Base-by-base conservation (phyloP, 2,888 invertebrate species). In the Gibbula magus region DNA sequence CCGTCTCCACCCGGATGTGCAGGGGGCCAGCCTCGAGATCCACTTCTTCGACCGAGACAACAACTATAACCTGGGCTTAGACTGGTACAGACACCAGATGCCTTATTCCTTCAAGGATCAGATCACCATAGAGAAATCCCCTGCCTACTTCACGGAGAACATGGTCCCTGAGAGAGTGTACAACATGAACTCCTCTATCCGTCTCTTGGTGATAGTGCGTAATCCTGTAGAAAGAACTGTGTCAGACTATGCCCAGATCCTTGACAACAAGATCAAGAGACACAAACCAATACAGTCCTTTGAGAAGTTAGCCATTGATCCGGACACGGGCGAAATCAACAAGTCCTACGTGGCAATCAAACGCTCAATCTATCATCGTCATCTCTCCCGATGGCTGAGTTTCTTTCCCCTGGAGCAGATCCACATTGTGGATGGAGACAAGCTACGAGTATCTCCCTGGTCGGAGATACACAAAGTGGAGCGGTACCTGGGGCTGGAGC, bases 71-170 rank as follows among this genome's bases (percentile, higher is more conserved):
- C 95, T 95, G 84, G 99, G 99, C 0, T 94, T 98, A 81, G 97
- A 98, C 83, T 99, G 98, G 98, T 99, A 99, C 83, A 80, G 89
- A 2, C 85, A 88, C 35, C 96, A 97, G 93, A 98, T 98, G 98
- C 98, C 98, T 13, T 96, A 96, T 90, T 97, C 98, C 0, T 96
- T 96, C 93, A 95, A 96, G 96, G 96, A 96, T 54, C 98, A 98
- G 93, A 96, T 98, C 86, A 98, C 98, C 79, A 96, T 98, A 89
- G 99, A 99, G 93, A 99, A 99, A 93, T 98, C 97, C 88, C 99
- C 99, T 7, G 98, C 97, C 89, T 99, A 99, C 93, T 99, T 99
- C 94, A 97, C 98, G 56, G 97, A 97, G 81, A 96, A 96, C 10
- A 96, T 97, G 95, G 98, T 97, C 45, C 98, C 99, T 10, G 96